Conservation (phyloP, 2,888 invertebrate genomes). For the Petrophora chlorosata region DNA sequence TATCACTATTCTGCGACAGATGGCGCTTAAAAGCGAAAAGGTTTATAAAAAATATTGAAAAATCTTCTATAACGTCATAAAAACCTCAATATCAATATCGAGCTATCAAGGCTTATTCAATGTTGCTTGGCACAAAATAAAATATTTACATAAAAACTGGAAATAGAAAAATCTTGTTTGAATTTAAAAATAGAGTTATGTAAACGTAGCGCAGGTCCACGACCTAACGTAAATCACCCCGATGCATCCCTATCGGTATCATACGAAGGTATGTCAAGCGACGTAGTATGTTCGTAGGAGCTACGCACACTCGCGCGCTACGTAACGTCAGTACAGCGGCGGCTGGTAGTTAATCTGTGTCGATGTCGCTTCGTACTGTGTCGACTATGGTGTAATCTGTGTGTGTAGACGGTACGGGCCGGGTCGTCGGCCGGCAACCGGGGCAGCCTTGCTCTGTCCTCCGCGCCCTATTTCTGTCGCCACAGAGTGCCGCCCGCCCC, state of each 20-base stretch:
- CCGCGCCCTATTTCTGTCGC: slow-evolving; percentile 83
- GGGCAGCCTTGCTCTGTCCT: slow-evolving; percentile 84
- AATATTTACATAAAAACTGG: slow-evolving; percentile 12
- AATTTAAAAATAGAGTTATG: slow-evolving; percentile 26
- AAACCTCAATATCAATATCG: slow-evolving; percentile 11
- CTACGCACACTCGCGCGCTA: slow-evolving; percentile 33
- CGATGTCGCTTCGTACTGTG: slow-evolving; percentile 13
- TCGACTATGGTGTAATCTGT: slow-evolving; percentile 11
- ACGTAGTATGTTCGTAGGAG: slow-evolving; percentile 47
- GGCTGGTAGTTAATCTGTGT: slow-evolving; percentile 10
- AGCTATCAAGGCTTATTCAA: background rate
- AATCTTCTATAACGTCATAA: slow-evolving; percentile 2
- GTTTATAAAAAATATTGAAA: background rate
- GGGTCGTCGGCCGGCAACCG: slow-evolving; percentile 79
- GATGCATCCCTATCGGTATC: slow-evolving; percentile 55
- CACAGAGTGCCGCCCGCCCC: slow-evolving; percentile 55
- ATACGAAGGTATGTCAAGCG: slow-evolving; percentile 46
- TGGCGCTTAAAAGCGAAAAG: slow-evolving; percentile 53
- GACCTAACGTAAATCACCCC: slow-evolving; percentile 51
- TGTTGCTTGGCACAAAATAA: slow-evolving; percentile 1
- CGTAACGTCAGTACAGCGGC: slow-evolving; percentile 26
- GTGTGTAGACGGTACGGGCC: slow-evolving; percentile 36
- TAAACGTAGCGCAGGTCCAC: slow-evolving; percentile 36
- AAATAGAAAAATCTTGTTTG: slow-evolving; percentile 11
- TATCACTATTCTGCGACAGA: slow-evolving; percentile 66